phyloP scores from a whole-genome alignment of 2,113 vertebrate species.

The Cyphomyrus plagiostoma region DNA sequence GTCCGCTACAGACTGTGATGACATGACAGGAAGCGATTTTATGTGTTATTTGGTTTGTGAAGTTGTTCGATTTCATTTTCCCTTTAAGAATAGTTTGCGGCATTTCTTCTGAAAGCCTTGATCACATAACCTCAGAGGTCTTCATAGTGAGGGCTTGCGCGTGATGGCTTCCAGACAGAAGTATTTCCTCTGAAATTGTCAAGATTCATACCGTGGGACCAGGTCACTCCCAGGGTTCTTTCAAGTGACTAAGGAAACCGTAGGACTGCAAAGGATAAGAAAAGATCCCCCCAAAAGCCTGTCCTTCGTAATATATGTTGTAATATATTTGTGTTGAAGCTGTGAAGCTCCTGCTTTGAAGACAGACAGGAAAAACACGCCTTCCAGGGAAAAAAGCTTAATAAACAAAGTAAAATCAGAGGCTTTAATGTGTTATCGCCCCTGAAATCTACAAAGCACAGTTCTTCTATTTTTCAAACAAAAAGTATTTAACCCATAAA shows the following conservation, averaged over 20 bases:
- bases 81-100: not conserved
- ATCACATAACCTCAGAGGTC: not conserved
- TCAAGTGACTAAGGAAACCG: not conserved
- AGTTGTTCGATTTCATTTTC: not conserved
- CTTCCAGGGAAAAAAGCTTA: not conserved
- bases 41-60: not conserved
- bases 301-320: not conserved
- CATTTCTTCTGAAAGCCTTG: not conserved
- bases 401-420: not conserved
- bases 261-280: not conserved
- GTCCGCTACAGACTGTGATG: not conserved
- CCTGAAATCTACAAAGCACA: not conserved
- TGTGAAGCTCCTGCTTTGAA: not conserved
- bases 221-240: not conserved
- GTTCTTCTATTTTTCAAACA: not conserved
- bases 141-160: not conserved
- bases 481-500: not conserved
- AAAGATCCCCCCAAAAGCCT: not conserved
- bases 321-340: not conserved
- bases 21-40: not conserved
- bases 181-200: conserved; percentile 8
- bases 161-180: not conserved
- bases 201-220: not conserved
- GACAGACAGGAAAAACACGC: not conserved
- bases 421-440: not conserved